Base-by-base conservation (phyloP, 92 coral and sea anemone species). In the Bergia puertoricense region DNA sequence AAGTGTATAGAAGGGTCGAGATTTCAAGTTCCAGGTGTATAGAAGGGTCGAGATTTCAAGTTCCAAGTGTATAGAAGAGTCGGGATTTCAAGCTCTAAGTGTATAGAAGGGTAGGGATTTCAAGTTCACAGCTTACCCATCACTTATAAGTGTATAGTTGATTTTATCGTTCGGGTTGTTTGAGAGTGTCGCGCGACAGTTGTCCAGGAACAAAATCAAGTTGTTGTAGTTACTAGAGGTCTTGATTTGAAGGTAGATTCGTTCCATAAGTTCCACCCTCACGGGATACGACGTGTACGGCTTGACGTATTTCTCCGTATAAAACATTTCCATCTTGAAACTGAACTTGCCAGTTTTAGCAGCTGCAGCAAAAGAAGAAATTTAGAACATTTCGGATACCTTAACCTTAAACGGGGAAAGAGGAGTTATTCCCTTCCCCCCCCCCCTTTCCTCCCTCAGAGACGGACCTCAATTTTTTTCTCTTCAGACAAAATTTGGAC, bases 321-420 rank as follows among this genome's bases (percentile, higher is more conserved):
- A 7, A 43, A 83, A 83, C 86, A 83, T 83, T 13, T 83, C 86
- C 86, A 83, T 83, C 50, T 22, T 69, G 30, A 83, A 83, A 41
- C 54, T 69, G n/a, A 83, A 83, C 20, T 69, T 48, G 7, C 86
- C 86, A 14, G n/a, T 72, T 10, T 22, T 46, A 36, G 38, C 18
- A 2, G 62, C 86, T 83, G 86, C 10, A 22, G 39, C 16, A 22
- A 15, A 23, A 41, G 13, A 44, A 40, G 16, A 65, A 65, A 69
- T 5, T 36, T 8, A 37, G 41, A 8, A 10, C 18, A 37, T 1
- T 13, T 10, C 37, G 30, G 42, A 45, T 78, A 78, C 81, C 3
- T n/a, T 15, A 36, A 20, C 37, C 16, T 9, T n/a, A 13, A 72
- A 72, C 42, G 44, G 42, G 74, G 37, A 5, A 69, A 66, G 42